Evolutionary conservation across 1,140 invertebrate species (phyloP), one percentile per base, ranked within the genome.

Genomic region (Heliconius hewitsoni): DNA sequence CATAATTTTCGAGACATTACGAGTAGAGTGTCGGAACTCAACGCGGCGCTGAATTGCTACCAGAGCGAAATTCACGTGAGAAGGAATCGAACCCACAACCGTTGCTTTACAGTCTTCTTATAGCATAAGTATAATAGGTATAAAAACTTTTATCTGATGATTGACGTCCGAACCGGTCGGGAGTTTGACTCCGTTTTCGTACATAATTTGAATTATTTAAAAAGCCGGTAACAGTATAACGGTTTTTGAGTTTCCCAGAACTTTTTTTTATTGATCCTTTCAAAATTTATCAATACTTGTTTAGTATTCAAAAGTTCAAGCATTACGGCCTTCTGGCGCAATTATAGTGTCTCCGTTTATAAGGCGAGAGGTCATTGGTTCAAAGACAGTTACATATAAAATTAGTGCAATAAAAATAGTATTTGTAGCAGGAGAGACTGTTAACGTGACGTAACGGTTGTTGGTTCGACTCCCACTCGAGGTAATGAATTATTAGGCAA

Each of bases 201-300:
- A 66, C 27, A 66, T 66, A 66, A 66, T 66, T 66, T 66, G 60
- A 66, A 66, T 66, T 66, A 66, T 66, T 66, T 66, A 66, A 66
- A 66, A 66, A 66, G 60, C 60, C 60, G 27, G 60, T 66, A 66
- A 66, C 60, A 9, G 23, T 66, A 16, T 66, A 66, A 66, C 60
- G 60, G 60, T n/a, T 66, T 66, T 66, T 6, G 11, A 5, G n/a
- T 27, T 66, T 66, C 60, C 60, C 60, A 66, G 60, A 66, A 66
- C 23, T 13, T 66, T 66, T 23, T 66, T 66, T 27, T 66, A 66
- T 66, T 27, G 60, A 66, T 66, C 60, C 60, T 66, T 66, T 66
- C 3, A 66, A 66, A 66, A 30, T 13, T 66, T 66, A 66, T 27
- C 60, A 66, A 66, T 66, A 27, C 60, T 23, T 66, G 60, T 30